phyloP scores from a whole-genome alignment of 2,113 vertebrate genomes.

The Serinus canaria region DNA sequence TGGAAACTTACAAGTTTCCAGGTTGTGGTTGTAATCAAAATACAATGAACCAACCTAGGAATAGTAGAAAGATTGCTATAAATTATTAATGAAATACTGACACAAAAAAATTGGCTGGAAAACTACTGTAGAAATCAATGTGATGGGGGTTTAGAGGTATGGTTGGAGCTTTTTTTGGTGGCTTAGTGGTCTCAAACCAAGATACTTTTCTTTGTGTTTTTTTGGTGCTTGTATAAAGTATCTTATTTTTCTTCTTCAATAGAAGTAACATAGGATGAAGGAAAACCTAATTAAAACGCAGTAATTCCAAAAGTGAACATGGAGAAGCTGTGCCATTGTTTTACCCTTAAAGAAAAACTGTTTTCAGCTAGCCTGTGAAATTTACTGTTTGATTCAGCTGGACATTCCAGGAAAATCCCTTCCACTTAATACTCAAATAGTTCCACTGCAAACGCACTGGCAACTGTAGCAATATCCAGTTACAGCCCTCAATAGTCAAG shows the following conservation, averaged over 20 bases:
- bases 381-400: background rate
- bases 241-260: background rate
- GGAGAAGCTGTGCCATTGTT: background rate
- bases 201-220: background rate
- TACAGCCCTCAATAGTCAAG: background rate
- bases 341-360: background rate
- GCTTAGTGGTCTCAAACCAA: background rate
- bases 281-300: background rate
- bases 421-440: background rate
- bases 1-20: background rate
- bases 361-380: background rate
- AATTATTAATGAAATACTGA: background rate
- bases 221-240: background rate
- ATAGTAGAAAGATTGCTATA: background rate
- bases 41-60: background rate
- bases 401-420: background rate
- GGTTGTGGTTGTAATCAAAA: background rate
- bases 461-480: background rate
- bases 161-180: background rate
- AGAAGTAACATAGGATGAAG: background rate
- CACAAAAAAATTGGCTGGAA: background rate
- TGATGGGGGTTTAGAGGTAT: background rate
- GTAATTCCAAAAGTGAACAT: background rate
- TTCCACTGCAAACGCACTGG: background rate
- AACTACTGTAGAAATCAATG: background rate